Evolutionary conservation across 92 coral and sea anemone genomes (phyloP).

Genomic region (Parazoanthus atlanticus): DNA sequence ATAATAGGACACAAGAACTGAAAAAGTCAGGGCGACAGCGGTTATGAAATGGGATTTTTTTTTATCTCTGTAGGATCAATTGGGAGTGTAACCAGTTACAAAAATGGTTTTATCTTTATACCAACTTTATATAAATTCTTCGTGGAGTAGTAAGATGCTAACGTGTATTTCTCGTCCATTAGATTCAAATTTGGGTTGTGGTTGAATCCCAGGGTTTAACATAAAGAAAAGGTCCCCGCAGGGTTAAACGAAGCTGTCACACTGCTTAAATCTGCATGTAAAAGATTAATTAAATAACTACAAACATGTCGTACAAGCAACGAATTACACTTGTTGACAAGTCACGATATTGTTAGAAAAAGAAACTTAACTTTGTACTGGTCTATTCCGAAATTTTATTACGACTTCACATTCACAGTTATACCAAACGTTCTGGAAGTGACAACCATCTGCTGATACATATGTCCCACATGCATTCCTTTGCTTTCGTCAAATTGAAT

Average conservation of each 20-base stretch:
- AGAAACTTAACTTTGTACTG: not conserved
- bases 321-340: not conserved
- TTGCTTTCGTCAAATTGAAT: constrained; percentile 6
- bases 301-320: not conserved
- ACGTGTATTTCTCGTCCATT: not conserved
- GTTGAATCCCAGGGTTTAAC: not conserved
- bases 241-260: constrained; percentile 22
- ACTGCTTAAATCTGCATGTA: not conserved
- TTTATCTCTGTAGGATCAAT: not conserved
- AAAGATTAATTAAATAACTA: not conserved
- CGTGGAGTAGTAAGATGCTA: not conserved
- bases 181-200: too few species aligned
- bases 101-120: not conserved
- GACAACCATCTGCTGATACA: not conserved
- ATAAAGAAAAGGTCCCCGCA: not conserved
- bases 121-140: not conserved
- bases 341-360: not conserved
- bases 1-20: too few species aligned
- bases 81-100: not conserved
- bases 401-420: not conserved
- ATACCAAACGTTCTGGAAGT: not conserved
- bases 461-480: constrained; percentile 4
- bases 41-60: too few species aligned
- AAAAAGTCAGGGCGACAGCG: not conserved
- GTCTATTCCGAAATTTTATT: not conserved